Base-by-base conservation (phyloP, 1,140 invertebrate genomes). In the Rhizoglyphus robini region DNA sequence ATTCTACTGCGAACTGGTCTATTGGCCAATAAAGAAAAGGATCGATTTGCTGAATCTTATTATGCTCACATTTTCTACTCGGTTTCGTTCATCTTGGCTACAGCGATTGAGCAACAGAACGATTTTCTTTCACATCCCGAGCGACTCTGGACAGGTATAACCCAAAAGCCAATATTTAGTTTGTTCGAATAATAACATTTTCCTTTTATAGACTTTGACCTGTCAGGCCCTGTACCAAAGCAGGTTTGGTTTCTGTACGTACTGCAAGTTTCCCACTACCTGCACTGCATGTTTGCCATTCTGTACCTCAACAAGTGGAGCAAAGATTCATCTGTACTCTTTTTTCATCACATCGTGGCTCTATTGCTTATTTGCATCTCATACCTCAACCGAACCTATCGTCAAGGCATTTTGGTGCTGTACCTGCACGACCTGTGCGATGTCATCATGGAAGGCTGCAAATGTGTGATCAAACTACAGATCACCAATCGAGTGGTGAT, bases 241-340 rank as follows among this genome's bases (percentile, higher is more conserved):
- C 71, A 73, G 62, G 70, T 78, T n/a, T 73, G 73, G 31, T 49
- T 70, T 11, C 70, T 76, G 29, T 78, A 78, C 65, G 70, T 75
- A 38, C 61, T 73, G n/a, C 72, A 79, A 70, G 69, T 73, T 30
- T 70, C 71, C 0, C 78, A 77, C 66, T 79, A 79, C 66, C 36
- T 79, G 3, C 77, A 79, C 67, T 78, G 75, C 30, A 68, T 79
- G 5, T 79, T 77, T 69, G 76, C 74, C 23, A 76, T 75, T 13
- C 25, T 78, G 13, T 76, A 74, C 61, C 71, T 77, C 71, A 78
- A 79, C 67, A 59, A 68, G 25, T 76, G 74, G 75, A 63, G 77
- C 27, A 75, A 73, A 57, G 77, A 79, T 68, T 74, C 73, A 20
- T 32, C 68, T 46, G 68, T 78, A 13, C 73, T 79, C 72, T 69